Percentiles rank a stretch among this genome's conserved stretches.
Evolutionary conservation across 2,888 invertebrate genomes (phyloP).

Genomic region (Chrysodeixis includens): DNA sequence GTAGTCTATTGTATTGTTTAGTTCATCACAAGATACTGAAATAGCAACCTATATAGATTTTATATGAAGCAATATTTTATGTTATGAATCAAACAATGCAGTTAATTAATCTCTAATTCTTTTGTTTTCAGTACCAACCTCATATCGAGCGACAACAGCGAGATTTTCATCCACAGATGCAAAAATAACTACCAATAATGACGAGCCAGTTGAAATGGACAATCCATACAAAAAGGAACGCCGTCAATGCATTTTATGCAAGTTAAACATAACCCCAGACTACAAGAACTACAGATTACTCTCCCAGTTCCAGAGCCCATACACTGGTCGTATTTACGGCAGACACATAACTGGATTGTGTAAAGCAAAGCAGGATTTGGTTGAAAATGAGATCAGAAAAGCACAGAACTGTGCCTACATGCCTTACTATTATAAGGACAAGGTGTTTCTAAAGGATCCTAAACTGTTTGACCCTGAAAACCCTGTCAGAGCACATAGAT

Average conservation of each 20-base stretch:
- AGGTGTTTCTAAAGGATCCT: constrained; percentile 95
- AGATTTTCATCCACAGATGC: constrained; percentile 66
- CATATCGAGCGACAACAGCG: constrained; percentile 62
- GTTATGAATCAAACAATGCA: not conserved
- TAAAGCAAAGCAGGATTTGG: constrained; percentile 92
- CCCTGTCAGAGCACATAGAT: constrained; percentile 94
- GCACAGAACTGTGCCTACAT: constrained; percentile 95
- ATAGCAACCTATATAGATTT: constrained; percentile 24
- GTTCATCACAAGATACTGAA: not conserved
- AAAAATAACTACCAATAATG: constrained; percentile 58
- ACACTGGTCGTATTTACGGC: constrained; percentile 97
- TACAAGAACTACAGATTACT: constrained; percentile 97
- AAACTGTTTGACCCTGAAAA: constrained; percentile 96
- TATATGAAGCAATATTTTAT: not conserved
- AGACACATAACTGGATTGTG: constrained; percentile 98
- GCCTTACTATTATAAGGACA: constrained; percentile 94
- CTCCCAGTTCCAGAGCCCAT: constrained; percentile 98
- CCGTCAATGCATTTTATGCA: constrained; percentile 94
- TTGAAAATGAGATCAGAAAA: constrained; percentile 93
- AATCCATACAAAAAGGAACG: constrained; percentile 95
- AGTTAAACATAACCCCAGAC: constrained; percentile 93
- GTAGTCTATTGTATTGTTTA: not conserved
- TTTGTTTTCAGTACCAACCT: constrained; percentile 68
- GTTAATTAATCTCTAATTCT: not conserved
- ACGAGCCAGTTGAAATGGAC: constrained; percentile 90